Base-by-base conservation (phyloP, 2,888 invertebrate species). In the Flexamia atlantica region DNA sequence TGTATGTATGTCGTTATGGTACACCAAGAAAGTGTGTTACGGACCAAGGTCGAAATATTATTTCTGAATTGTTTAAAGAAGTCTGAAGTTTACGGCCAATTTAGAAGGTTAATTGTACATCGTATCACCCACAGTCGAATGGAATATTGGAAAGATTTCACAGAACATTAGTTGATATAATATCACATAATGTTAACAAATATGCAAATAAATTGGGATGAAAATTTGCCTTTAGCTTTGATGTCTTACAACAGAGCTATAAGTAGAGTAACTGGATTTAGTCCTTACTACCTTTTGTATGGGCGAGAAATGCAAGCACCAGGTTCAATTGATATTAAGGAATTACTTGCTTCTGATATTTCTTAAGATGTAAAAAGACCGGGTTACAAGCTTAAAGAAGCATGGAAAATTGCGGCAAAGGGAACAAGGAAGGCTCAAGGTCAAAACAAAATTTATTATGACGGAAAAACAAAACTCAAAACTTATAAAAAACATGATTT, bases 131-230 rank as follows among this genome's bases (percentile, higher is more conserved):
- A 0, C 87, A 88, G 87, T 86, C 85, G 7, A 89, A 89, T 53
- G 88, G 89, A 7, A 86, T 87, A 1, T 60, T 89, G 4, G 89
- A 89, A 85, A 84, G 89, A 30, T 87, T 86, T 40, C 89, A 90
- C 80, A 53, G 86, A 20, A 89, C 88, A 0, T 68, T 89, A 46
- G 86, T 85, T 4, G 88, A 89, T 28, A 89, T 88, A 83, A 53
- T 90, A 1, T 87, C 88, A 84, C 88, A 88, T 81, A 89, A 86
- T 79, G 88, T 89, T 10, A 87, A 50, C 50, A 14, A 12, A n/a
- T 10, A 50, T 50, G 23, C 9, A 20, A 64, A 36, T 36, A 9
- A n/a, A 36, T 36, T 23, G 57, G 23, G 57, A 57, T 17, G 46
- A 46, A 17, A 4, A 7, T 4, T 9, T 36, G 36, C 46, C 46